Percentiles rank a stretch among this genome's conserved stretches.
Conservation (phyloP, 2,797 vertebrate genomes). For the Sternarchorhynchus goeldii region DNA sequence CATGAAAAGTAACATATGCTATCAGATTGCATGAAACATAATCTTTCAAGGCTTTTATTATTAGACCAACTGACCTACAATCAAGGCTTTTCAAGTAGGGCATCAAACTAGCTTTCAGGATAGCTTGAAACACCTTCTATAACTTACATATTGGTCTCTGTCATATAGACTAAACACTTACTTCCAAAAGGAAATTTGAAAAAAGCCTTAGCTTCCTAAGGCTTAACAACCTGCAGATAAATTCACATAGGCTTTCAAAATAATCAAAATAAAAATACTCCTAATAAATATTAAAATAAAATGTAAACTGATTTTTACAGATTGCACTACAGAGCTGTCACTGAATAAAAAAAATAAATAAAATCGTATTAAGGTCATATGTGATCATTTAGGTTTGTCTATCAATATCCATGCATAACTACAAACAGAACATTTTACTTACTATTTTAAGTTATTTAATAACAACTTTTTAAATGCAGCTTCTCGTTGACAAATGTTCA, state of each 20-base stretch:
- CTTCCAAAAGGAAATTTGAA: neutral
- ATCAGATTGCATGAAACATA: neutral
- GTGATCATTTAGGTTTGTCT: neutral
- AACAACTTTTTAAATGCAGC: neutral
- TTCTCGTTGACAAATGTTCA: neutral
- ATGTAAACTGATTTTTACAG: neutral
- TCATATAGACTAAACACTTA: neutral
- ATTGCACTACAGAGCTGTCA: neutral
- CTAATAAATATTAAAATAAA: neutral
- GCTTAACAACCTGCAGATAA: neutral
- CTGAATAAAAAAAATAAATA: neutral
- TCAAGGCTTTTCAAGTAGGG: slow-evolving; percentile 5
- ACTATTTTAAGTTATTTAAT: neutral
- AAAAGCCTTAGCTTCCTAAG: neutral
- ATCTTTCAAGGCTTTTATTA: neutral
- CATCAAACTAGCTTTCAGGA: neutral
- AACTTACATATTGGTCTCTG: neutral
- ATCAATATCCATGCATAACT: neutral
- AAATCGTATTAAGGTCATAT: neutral
- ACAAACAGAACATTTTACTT: neutral
- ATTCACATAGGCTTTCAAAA: neutral
- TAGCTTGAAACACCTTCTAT: neutral
- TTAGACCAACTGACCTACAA: neutral
- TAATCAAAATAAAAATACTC: neutral
- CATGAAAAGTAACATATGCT: neutral